Evolutionary conservation across 2,113 vertebrate species (phyloP), one percentile per base, ranked within the genome.

Genomic region (Notothenia coriiceps): DNA sequence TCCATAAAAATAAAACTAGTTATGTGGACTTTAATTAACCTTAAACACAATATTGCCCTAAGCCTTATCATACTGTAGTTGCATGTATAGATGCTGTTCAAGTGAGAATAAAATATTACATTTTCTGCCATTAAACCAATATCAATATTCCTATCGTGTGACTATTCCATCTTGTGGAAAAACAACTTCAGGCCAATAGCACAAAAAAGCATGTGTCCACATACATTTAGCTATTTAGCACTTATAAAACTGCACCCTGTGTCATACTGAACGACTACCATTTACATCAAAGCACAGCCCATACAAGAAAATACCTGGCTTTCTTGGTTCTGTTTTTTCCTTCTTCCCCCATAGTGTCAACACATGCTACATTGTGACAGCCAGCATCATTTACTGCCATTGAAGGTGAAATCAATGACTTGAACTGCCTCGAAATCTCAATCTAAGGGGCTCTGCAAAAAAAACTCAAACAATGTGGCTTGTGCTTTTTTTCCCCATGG

Each of bases 401-500:
- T 55, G 60, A 17, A 3, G 44, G 14, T 20, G 5, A 55, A 79
- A 82, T 79, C 66, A 77, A 22, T 71, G 15, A 56, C 67, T 56
- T 57, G 1, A 72, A 29, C 10, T 56, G 40, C 17, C 10, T 54
- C 25, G n/a, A 65, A 76, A 67, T 73, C 51, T 57, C 60, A 75
- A 51, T 51, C 35, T 59, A 20, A 47, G 18, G 51, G 33, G 59
- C 35, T 49, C 49, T 59, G 43, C 59, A 60, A 29, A 29, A 29
- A 57, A 40, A 57, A 61, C 6, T 47, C 44, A 63, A 29, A 70
- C n/a, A 80, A 68, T 50, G 66, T 35, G 40, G 14, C 20, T 69
- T 47, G 63, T 35, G 55, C n/a, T 57, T 88, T 15, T 75, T 85
- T 79, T 82, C 76, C 44, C 75, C 82, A 79, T 70, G 80, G 64